These are phyloP conservation scores for Micropterix aruncella DNA, from an alignment of 2,888 invertebrate genomes.

Conservation along the genomic window DNA sequence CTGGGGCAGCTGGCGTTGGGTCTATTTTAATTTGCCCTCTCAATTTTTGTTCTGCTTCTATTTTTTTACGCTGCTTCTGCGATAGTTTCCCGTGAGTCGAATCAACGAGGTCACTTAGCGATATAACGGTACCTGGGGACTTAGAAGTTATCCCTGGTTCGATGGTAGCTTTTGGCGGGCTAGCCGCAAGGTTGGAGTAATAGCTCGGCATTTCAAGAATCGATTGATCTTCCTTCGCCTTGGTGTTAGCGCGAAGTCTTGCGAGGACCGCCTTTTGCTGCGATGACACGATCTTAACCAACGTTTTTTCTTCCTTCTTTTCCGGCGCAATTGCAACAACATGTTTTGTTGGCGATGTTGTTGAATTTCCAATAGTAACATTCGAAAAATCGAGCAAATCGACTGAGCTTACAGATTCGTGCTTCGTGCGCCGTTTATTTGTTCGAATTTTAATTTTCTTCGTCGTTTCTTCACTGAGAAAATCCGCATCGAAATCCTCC, in stretches of 20 bases:
- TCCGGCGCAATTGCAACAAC: constrained; percentile 5
- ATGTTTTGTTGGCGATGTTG: constrained; percentile 24
- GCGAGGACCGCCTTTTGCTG: constrained; percentile 35
- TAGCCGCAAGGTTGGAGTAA: constrained; percentile 25
- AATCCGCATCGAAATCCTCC: constrained; percentile 35
- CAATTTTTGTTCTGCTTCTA: constrained; percentile 20
- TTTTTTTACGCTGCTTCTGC: constrained; percentile 47
- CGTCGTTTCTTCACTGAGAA: constrained; percentile 23
- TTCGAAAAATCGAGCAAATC: constrained; percentile 28
- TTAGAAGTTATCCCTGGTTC: constrained; percentile 22
- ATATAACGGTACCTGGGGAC: constrained; percentile 25
- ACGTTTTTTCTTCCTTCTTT: constrained; percentile 12
- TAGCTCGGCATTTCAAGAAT: constrained; percentile 23
- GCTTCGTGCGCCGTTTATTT: constrained; percentile 31
- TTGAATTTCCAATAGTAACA: constrained; percentile 28
- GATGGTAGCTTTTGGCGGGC: constrained; percentile 11
- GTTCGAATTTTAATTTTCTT: constrained; percentile 28
- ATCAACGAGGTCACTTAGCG: constrained; percentile 19
- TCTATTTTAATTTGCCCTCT: constrained; percentile 17
- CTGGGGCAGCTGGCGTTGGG: constrained; percentile 27
- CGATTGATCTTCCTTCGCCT: constrained; percentile 23
- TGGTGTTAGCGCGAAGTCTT: constrained; percentile 28
- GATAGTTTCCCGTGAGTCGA: constrained; percentile 39
- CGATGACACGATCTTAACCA: constrained; percentile 30
- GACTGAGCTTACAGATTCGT: constrained; percentile 29